Evolutionary conservation across 2,888 invertebrate genomes (phyloP), one percentile per base, ranked within the genome.

Genomic region (Smittia aterrima): DNA sequence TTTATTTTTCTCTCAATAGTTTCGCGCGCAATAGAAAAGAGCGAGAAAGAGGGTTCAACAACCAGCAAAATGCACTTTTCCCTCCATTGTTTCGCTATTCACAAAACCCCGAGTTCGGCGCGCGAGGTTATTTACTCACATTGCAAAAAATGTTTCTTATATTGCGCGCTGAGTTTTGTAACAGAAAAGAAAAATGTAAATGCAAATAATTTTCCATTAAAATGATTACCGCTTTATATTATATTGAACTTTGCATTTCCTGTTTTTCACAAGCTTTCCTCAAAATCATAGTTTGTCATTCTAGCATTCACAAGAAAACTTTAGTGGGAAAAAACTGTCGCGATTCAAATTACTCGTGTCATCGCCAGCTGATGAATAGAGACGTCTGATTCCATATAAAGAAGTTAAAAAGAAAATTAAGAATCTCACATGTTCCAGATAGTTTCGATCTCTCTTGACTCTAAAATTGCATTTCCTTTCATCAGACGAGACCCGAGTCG

Each of bases 401-500:
- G 4, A 7, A 4, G 6, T 7, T 4, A 38, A 4, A 9, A 38
- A 38, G 38, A 4, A 9, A 7, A 38, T 38, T 38, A 38, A 38
- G 38, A 2, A 64, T 64, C 64, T 64, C 64, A 22, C 20, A 64
- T 64, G 64, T 64, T 25, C 25, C 64, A 11, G 22, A 25, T 18
- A 64, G 1, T 64, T 13, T 24, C 16, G 6, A 25, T n/a, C 58
- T 18, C 20, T 64, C 25, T n/a, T 64, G 27, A 18, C 25, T 66
- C 53, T 53, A 54, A 53, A 72, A 62, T 62, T 72, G 72, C 72
- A 72, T 62, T 72, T 72, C 72, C 72, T 58, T 54, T 62, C 64
- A 27, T 25, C n/a, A 62, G 62, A 58, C 72, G 40, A 72, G 38
- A 72, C 54, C 25, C 24, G 53, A 54, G 41, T 47, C 70, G 25